A percentile compares a stretch with the other conserved stretches of the same genome.
These are phyloP conservation scores for Venustaconcha ellipsiformis DNA, from an alignment of 1,140 invertebrate species.

Conservation along the genomic window DNA sequence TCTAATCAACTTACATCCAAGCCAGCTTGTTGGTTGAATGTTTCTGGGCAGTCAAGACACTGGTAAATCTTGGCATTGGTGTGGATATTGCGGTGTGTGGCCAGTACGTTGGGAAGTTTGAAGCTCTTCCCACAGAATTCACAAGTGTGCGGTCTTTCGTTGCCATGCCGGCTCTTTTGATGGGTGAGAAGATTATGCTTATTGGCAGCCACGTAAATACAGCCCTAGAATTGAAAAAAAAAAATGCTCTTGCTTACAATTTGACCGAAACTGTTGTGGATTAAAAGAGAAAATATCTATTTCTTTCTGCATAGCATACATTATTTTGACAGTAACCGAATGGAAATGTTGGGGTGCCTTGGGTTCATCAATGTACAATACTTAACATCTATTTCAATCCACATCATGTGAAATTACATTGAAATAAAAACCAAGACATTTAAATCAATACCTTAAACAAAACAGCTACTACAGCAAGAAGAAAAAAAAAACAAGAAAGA, in stretches of 20 bases:
- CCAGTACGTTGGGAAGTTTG: constrained; percentile 25
- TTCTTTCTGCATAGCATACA: too few species aligned
- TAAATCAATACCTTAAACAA: too few species aligned
- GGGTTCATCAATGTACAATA: too few species aligned
- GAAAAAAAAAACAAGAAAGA: too few species aligned
- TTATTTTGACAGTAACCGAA: too few species aligned
- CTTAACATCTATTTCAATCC: too few species aligned
- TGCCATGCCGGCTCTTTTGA: constrained; percentile 30
- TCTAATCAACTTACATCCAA: constrained; percentile 13
- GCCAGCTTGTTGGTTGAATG: constrained; percentile 29
- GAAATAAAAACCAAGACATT: too few species aligned
- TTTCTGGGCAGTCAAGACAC: constrained; percentile 21
- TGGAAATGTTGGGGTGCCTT: too few species aligned
- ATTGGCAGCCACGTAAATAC: constrained; percentile 31
- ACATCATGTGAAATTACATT: too few species aligned
- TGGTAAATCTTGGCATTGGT: constrained; percentile 20
- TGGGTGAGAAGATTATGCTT: constrained; percentile 24
- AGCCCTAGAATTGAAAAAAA: constrained; percentile 18
- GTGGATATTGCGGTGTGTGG: constrained; percentile 27
- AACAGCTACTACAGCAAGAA: too few species aligned
- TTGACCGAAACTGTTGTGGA: too few species aligned
- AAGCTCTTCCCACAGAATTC: constrained; percentile 34
- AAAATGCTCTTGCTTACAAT: background rate
- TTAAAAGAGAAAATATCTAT: too few species aligned
- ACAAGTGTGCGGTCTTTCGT: constrained; percentile 24